phyloP scores from a whole-genome alignment of 2,888 invertebrate species.

The Melolontha melolontha region DNA sequence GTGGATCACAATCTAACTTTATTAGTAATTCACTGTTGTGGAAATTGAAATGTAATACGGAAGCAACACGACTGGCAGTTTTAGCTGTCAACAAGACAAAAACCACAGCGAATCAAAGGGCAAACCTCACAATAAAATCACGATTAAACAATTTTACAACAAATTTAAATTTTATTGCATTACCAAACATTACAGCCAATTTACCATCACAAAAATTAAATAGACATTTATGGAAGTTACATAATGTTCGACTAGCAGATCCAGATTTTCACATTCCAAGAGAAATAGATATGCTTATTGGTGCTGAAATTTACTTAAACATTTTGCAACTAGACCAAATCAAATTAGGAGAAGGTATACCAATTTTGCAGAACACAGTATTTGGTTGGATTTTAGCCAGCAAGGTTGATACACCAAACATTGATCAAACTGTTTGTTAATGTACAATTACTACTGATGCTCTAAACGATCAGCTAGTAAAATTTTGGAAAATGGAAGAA shows the following conservation, averaged over 20 bases:
- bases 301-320: constrained; percentile 45
- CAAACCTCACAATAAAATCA: too few relatives aligned
- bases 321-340: constrained; percentile 41
- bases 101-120: too few relatives aligned
- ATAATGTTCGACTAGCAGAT: constrained; percentile 46
- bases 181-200: not conserved
- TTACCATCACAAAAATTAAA: not conserved
- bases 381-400: constrained; percentile 49
- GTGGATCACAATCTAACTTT: too few relatives aligned
- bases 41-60: too few relatives aligned
- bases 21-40: too few relatives aligned
- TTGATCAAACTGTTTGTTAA: not conserved
- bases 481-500: constrained; percentile 49
- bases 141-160: too few relatives aligned
- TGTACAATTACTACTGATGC: constrained; percentile 17
- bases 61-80: too few relatives aligned
- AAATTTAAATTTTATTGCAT: not conserved
- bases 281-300: constrained; percentile 47
- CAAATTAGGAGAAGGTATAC: constrained; percentile 22
- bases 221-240: not conserved
- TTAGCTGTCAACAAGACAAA: too few relatives aligned
- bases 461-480: constrained; percentile 28
- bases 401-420: not conserved
- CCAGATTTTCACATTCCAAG: constrained; percentile 42
- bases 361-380: constrained; percentile 45